Conservation (phyloP, 2,797 vertebrate species). For the Yasuhikotakia modesta region DNA sequence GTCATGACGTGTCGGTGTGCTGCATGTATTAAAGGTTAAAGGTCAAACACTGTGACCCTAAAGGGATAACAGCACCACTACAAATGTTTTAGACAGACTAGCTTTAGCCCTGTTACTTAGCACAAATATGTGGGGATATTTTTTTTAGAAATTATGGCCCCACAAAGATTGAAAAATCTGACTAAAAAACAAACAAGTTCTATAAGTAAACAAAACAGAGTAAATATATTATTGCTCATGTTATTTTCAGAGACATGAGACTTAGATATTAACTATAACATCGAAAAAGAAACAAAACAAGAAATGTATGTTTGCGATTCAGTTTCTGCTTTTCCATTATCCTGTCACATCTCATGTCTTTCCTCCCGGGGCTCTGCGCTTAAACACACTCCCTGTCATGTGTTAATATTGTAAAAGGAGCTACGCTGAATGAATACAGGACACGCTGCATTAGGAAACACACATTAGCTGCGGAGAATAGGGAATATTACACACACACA, state of each 20-base stretch:
- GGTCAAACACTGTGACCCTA: neutral
- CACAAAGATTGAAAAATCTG: too few species aligned
- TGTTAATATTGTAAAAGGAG: slow-evolving; percentile 76
- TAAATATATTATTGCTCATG: too few species aligned
- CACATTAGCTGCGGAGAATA: slow-evolving; percentile 51
- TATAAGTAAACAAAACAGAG: too few species aligned
- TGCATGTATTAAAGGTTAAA: slow-evolving; percentile 12
- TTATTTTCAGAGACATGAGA: too few species aligned
- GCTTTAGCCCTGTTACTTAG: neutral
- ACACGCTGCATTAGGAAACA: slow-evolving; percentile 56
- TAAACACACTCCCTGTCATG: slow-evolving; percentile 60
- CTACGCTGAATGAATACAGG: slow-evolving; percentile 53
- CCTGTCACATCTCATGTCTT: neutral
- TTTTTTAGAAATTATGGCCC: too few species aligned
- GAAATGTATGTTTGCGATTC: neutral
- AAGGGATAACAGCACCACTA: neutral
- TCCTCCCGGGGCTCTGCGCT: slow-evolving; percentile 29
- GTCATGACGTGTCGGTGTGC: neutral
- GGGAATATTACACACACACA: slow-evolving; percentile 42
- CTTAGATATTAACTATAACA: neutral
- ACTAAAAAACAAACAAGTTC: neutral
- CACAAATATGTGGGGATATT: too few species aligned
- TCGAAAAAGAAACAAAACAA: neutral
- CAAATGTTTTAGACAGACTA: too few species aligned
- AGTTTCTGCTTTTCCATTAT: neutral